phyloP scores from a whole-genome alignment of 2,888 invertebrate species.

The Chrysina gloriosa region DNA sequence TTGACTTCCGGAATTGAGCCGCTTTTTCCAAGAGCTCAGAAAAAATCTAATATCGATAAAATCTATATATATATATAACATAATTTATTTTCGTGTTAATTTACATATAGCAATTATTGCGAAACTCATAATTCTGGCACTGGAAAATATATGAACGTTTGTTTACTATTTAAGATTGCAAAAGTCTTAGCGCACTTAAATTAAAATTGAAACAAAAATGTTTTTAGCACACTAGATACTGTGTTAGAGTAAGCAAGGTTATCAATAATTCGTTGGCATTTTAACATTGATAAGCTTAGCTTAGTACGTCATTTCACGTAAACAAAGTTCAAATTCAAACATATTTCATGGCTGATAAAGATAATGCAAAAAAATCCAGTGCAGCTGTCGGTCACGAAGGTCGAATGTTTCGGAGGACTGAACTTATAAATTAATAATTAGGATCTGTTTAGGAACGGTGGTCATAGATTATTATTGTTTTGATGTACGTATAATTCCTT shows the following conservation, averaged over 20 bases:
- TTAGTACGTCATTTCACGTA: not conserved
- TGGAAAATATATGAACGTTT: not conserved
- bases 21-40: too few relatives aligned
- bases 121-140: too few relatives aligned
- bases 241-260: not conserved
- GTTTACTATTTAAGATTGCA: not conserved
- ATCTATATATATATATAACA: too few relatives aligned
- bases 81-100: too few relatives aligned
- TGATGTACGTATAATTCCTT: too few relatives aligned
- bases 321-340: not conserved
- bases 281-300: not conserved
- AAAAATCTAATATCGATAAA: too few relatives aligned
- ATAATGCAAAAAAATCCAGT: not conserved
- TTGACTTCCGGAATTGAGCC: too few relatives aligned
- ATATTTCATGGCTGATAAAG: not conserved
- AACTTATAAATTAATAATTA: constrained; percentile 1
- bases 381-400: constrained; percentile 1
- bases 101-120: too few relatives aligned
- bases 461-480: too few relatives aligned
- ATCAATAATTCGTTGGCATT: constrained; percentile 1
- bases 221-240: not conserved
- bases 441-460: too few relatives aligned
- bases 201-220: too few relatives aligned
- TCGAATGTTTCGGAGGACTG: not conserved
- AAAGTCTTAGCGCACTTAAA: not conserved